Evolutionary conservation across 1,140 invertebrate species (phyloP).

Genomic region (Drosophila virilis): DNA sequence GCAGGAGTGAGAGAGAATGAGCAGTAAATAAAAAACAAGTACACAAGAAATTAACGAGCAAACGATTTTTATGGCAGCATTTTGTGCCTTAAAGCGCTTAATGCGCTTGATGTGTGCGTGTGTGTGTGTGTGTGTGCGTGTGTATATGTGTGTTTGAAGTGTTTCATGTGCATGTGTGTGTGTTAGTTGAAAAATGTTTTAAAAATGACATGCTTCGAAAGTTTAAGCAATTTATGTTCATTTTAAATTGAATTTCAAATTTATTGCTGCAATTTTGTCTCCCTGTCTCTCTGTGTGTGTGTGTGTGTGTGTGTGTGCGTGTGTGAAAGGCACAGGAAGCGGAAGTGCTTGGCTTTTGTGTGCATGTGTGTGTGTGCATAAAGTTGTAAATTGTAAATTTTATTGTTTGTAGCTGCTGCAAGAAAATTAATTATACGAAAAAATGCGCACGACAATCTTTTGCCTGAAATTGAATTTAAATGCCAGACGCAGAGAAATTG

Average conservation of each 20-base stretch:
- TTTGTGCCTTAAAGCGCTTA: constrained; percentile 82
- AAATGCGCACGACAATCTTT: constrained; percentile 33
- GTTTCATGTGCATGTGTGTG: constrained; percentile 26
- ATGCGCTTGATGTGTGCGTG: constrained; percentile 67
- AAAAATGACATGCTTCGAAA: constrained; percentile 84
- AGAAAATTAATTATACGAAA: constrained; percentile 76
- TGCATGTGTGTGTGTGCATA: constrained; percentile 29
- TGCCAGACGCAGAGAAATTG: constrained; percentile 35
- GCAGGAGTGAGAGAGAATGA: not conserved
- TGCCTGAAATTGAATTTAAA: constrained; percentile 56
- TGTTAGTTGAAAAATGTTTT: constrained; percentile 83
- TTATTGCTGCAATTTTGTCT: constrained; percentile 82
- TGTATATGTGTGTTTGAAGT: not conserved
- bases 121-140: constrained; percentile 19
- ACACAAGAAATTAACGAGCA: constrained; percentile 81
- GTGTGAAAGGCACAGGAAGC: constrained; percentile 54
- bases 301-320: constrained; percentile 26
- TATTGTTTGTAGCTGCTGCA: constrained; percentile 54
- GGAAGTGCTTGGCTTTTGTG: constrained; percentile 71
- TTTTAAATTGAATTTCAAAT: constrained; percentile 84
- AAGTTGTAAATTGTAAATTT: constrained; percentile 80
- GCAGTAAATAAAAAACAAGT: constrained; percentile 75
- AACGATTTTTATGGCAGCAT: constrained; percentile 82
- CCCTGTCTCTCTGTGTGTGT: constrained; percentile 20
- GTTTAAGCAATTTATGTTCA: constrained; percentile 84